Evolutionary conservation across 1,140 invertebrate genomes (phyloP), one percentile per base, ranked within the genome.

Genomic region (Nilaparvata lugens): DNA sequence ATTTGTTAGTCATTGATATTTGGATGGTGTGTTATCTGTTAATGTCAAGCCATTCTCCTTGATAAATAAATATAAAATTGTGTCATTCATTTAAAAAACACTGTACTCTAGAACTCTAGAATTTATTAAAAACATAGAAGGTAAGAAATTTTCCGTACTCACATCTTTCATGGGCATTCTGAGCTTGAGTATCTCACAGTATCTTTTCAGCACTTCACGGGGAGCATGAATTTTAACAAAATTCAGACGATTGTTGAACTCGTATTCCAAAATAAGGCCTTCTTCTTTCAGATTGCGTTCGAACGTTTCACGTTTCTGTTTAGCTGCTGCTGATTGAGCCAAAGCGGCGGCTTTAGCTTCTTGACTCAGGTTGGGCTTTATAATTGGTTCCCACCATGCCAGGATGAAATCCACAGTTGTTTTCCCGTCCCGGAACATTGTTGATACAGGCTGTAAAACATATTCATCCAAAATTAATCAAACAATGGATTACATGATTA

Each of bases 141-240:
- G 58, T 18, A 58, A 24, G n/a, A 53, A 54, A 58, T 57, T 52
- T 52, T 60, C 19, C 16, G 52, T 40, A 61, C 51, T 68, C 67
- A 91, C 81, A 76, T 90, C 84, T 79, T 90, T 92, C 83, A 98
- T 93, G 13, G 95, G 93, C 88, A 97, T 89, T 73, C 93, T 83
- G 25, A 98, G 79, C 72, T 95, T 95, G 66, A 97, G 79, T 67
- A 97, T 87, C 77, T 98, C 95, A 56, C 91, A 87, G 76, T 97
- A 97, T 66, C 90, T 82, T 64, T 84, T 81, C 48, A 98, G 73
- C 4, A 98, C 90, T 70, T 88, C 80, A 68, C 83, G 78, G 0
- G 95, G 90, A 3, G 90, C 89, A 75, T 96, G 91, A 61, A 97
- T 84, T 81, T 88, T 89, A 66, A 88, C 75, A 72, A 89, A 88